Evolutionary conservation across 2,888 invertebrate species (phyloP).

Genomic region (Xanthia icteritia): DNA sequence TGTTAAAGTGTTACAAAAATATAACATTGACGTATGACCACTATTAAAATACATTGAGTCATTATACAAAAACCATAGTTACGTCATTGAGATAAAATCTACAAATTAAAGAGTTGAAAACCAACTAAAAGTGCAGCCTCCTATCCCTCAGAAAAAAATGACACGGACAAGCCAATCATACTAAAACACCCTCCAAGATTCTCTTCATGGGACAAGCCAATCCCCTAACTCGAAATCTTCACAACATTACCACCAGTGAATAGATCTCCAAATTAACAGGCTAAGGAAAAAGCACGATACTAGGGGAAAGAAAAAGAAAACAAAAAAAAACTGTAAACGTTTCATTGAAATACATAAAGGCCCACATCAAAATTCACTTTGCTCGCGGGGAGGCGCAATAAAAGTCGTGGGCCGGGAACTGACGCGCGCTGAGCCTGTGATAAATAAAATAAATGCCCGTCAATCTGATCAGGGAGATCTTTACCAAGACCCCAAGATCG

Average conservation of each 20-base stretch:
- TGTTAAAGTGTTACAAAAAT: not conserved
- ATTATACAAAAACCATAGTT: not conserved
- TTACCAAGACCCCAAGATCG: constrained; percentile 52
- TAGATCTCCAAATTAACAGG: constrained; percentile 63
- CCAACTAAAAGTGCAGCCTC: not conserved
- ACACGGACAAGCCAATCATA: constrained; percentile 35
- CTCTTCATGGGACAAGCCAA: constrained; percentile 14
- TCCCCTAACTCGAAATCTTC: constrained; percentile 37
- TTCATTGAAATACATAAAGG: constrained; percentile 82
- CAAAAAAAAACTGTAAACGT: constrained; percentile 76
- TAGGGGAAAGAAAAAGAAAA: constrained; percentile 57
- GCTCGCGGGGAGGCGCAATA: constrained; percentile 79
- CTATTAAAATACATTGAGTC: not conserved
- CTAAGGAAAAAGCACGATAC: constrained; percentile 56
- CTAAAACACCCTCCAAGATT: constrained; percentile 32
- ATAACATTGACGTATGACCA: not conserved
- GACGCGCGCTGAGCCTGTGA: constrained; percentile 70
- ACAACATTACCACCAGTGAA: constrained; percentile 55
- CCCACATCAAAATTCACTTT: constrained; percentile 87
- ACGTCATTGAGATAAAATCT: not conserved
- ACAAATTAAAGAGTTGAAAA: not conserved
- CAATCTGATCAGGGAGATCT: constrained; percentile 70
- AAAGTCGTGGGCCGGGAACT: constrained; percentile 74
- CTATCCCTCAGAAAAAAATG: not conserved
- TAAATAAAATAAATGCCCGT: constrained; percentile 77